Percentiles rank a stretch among this genome's conserved stretches.
phyloP scores from a whole-genome alignment of 2,113 vertebrate genomes.

The Rana temporaria region DNA sequence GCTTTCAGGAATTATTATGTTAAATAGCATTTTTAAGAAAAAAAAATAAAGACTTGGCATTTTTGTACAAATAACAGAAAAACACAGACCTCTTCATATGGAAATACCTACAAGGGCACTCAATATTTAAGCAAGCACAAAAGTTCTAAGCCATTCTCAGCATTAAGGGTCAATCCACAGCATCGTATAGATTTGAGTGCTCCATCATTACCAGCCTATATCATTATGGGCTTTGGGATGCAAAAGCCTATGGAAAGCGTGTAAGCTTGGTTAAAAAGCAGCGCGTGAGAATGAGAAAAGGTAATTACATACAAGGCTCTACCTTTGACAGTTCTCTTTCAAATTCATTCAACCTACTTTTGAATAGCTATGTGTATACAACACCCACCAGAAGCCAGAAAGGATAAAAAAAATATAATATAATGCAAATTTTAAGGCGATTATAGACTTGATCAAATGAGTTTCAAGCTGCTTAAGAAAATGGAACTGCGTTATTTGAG shows the following conservation, averaged over 20 bases:
- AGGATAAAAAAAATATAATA: constrained; percentile 33
- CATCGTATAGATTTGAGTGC: constrained; percentile 61
- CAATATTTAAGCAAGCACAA: constrained; percentile 54
- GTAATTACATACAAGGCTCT: constrained; percentile 65
- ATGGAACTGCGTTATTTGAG: constrained; percentile 15
- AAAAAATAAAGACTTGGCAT: constrained; percentile 59
- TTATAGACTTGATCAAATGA: constrained; percentile 43
- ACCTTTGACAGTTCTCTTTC: constrained; percentile 67
- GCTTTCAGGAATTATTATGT: constrained; percentile 67
- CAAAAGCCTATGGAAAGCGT: constrained; percentile 61
- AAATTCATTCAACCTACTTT: constrained; percentile 63
- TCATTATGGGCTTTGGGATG: constrained; percentile 67
- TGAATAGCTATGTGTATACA: constrained; percentile 33
- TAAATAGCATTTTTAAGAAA: constrained; percentile 67
- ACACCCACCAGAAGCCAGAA: constrained; percentile 27
- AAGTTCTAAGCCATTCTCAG: constrained; percentile 61
- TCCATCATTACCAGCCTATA: constrained; percentile 66
- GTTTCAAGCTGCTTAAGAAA: constrained; percentile 33
- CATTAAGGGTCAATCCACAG: constrained; percentile 67
- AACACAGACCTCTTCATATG: constrained; percentile 58
- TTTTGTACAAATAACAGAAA: constrained; percentile 63
- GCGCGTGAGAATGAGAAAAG: constrained; percentile 66
- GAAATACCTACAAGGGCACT: constrained; percentile 62
- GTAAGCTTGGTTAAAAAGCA: constrained; percentile 63
- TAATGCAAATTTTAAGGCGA: constrained; percentile 36